Evolutionary conservation across 2,113 vertebrate genomes (phyloP).

Genomic region (Onychostoma macrolepis): DNA sequence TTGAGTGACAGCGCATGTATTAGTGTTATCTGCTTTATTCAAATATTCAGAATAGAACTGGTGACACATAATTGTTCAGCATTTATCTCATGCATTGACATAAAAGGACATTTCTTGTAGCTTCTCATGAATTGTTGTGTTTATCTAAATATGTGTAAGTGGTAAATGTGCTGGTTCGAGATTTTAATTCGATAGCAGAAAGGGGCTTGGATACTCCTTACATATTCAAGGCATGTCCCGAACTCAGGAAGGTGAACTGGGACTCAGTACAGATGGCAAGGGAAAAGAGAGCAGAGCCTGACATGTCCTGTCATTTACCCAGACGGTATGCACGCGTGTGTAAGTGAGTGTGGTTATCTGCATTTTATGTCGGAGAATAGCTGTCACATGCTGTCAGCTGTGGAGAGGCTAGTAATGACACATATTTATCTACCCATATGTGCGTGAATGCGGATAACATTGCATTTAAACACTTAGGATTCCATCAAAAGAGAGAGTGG

Average conservation of each 20-base stretch:
- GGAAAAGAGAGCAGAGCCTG: conserved; percentile 34
- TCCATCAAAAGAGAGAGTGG: not conserved
- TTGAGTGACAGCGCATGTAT: conserved; percentile 13
- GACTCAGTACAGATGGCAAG: conserved; percentile 47
- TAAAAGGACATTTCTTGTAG: not conserved
- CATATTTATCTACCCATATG: conserved; percentile 31
- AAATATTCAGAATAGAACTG: not conserved
- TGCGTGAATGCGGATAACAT: not conserved
- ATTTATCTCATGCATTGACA: not conserved
- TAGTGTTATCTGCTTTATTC: conserved; percentile 6
- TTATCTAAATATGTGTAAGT: conserved; percentile 4
- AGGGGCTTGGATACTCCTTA: not conserved
- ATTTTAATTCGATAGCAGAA: not conserved
- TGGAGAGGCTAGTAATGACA: conserved; percentile 28
- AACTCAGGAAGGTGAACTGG: conserved; percentile 42
- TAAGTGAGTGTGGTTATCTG: conserved; percentile 31
- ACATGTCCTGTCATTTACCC: conserved; percentile 44
- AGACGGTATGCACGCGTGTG: conserved; percentile 20
- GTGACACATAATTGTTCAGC: conserved; percentile 13
- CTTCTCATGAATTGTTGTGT: not conserved
- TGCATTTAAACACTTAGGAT: conserved; percentile 23
- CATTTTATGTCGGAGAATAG: conserved; percentile 22
- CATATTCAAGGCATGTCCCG: conserved; percentile 21
- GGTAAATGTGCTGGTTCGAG: not conserved
- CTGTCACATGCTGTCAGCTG: conserved; percentile 47